Conservation (phyloP, 2,113 vertebrate genomes). For the Protobothrops flavoviridis region DNA sequence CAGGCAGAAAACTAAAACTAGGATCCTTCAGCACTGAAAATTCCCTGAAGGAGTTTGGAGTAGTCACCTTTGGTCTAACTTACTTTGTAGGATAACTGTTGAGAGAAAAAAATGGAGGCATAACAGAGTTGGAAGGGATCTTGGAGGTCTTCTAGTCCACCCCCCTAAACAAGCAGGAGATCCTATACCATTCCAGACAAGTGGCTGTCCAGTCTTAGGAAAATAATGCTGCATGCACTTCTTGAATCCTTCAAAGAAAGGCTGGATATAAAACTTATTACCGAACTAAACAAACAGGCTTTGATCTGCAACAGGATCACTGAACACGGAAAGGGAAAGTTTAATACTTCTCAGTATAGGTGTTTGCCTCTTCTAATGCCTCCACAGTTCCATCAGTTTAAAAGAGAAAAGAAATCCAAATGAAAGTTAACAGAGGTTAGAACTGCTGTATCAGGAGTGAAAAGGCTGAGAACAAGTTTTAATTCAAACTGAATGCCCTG, state of each 20-base stretch:
- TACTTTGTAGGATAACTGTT: background rate
- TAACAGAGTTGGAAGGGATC: background rate
- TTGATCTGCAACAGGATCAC: background rate
- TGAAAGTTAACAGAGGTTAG: background rate
- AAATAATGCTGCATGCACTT: background rate
- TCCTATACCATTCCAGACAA: background rate
- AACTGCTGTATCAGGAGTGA: background rate
- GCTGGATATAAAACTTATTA: background rate
- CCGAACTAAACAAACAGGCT: background rate
- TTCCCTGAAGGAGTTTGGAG: background rate
- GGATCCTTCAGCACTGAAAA: background rate
- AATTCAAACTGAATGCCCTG: background rate
- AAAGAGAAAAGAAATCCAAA: background rate
- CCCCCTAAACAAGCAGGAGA: background rate
- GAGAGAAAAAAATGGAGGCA: background rate
- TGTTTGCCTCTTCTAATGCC: background rate
- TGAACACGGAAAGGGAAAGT: background rate
- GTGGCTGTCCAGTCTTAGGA: background rate
- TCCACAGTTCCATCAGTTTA: background rate
- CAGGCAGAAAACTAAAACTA: background rate
- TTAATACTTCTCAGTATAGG: background rate
- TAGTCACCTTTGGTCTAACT: background rate
- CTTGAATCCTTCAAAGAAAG: background rate
- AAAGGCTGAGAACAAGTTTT: background rate
- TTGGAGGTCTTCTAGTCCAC: background rate